Evolutionary conservation across 2,888 invertebrate species (phyloP).

Genomic region (Diarsia mendica): DNA sequence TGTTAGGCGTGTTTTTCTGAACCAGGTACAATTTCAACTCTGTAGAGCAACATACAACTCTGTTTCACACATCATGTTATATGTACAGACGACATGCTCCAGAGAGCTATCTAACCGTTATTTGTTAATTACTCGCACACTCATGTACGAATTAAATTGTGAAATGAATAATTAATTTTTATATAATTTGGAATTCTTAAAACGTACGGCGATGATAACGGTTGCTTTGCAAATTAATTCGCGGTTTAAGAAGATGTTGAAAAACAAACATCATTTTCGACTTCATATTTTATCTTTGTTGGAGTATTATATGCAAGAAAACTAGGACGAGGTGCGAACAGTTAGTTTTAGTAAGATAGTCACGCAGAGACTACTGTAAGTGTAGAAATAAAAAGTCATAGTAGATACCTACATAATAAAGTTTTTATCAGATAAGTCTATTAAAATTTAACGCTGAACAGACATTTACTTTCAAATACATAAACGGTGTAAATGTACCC

Average conservation of each 20-base stretch:
- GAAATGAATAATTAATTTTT: slow-evolving; percentile 63
- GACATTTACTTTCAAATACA: slow-evolving; percentile 1
- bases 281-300: slow-evolving; percentile 43
- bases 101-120: slow-evolving; percentile 66
- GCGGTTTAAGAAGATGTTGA: slow-evolving; percentile 53
- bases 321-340: slow-evolving; percentile 68
- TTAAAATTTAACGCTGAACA: not conserved
- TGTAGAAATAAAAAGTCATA: not conserved
- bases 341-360: slow-evolving; percentile 63
- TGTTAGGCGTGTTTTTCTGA: not conserved
- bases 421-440: not conserved
- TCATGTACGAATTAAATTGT: slow-evolving; percentile 67
- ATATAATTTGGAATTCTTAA: slow-evolving; percentile 57
- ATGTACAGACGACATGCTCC: slow-evolving; percentile 53
- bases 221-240: slow-evolving; percentile 66
- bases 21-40: slow-evolving; percentile 11
- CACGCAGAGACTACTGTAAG: slow-evolving; percentile 27
- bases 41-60: not conserved
- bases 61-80: slow-evolving; percentile 28
- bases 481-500: too few species aligned
- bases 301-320: slow-evolving; percentile 66
- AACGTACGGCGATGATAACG: slow-evolving; percentile 66
- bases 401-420: not conserved
- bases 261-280: slow-evolving; percentile 57
- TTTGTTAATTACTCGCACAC: slow-evolving; percentile 66